phyloP scores from a whole-genome alignment of 1,140 invertebrate genomes.

The Charaxes varanes region DNA sequence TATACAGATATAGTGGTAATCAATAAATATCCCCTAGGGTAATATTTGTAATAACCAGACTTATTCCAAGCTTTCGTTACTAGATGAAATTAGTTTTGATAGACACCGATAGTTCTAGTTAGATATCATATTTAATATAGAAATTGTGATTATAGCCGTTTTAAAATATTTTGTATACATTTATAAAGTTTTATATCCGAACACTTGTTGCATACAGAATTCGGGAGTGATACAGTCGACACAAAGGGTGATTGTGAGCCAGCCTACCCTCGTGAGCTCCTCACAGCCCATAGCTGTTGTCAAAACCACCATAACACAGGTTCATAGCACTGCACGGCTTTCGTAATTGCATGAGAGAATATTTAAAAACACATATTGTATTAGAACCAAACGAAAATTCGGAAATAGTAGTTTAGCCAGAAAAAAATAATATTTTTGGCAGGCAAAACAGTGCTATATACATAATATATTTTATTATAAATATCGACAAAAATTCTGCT shows the following conservation, averaged over 20 bases:
- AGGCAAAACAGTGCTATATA: too few species aligned
- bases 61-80: too few species aligned
- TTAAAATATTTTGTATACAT: too few species aligned
- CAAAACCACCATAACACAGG: slow-evolving; percentile 59
- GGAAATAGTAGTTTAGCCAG: too few species aligned
- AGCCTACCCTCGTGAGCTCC: slow-evolving; percentile 55
- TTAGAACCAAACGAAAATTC: not conserved
- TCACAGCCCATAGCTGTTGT: slow-evolving; percentile 59
- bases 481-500: not conserved
- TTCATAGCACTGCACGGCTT: slow-evolving; percentile 31
- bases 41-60: too few species aligned
- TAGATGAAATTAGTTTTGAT: too few species aligned
- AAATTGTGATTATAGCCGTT: too few species aligned
- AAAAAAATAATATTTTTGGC: slow-evolving; percentile 2
- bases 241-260: slow-evolving; percentile 64
- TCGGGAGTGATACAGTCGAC: slow-evolving; percentile 64
- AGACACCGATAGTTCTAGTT: too few species aligned
- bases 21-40: too few species aligned
- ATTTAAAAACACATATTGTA: not conserved
- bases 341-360: slow-evolving; percentile 6
- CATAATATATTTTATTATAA: too few species aligned
- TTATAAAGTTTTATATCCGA: not conserved
- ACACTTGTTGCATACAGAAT: slow-evolving; percentile 41
- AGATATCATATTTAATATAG: too few species aligned
- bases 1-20: too few species aligned